These are phyloP conservation scores for Antheraea pernyi DNA, from an alignment of 1,140 invertebrate species.

Conservation along the genomic window DNA sequence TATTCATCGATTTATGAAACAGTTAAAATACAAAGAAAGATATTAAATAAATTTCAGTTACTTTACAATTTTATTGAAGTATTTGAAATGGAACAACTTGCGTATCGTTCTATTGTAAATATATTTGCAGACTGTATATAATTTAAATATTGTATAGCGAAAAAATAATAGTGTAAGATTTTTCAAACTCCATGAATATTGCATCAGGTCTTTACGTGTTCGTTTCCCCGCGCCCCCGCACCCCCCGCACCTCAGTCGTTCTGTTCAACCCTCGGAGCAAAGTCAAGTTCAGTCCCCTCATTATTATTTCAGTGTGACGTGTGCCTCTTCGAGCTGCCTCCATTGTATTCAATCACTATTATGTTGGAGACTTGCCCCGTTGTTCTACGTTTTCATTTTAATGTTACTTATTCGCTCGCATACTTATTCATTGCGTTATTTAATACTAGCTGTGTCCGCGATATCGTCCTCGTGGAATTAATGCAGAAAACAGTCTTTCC, in stretches of 20 bases:
- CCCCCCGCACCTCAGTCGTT: background rate
- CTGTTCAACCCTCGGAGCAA: background rate
- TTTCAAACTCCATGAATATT: background rate
- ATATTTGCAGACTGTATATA: background rate
- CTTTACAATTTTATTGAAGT: no score
- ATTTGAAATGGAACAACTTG: no score
- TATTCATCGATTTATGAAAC: no score
- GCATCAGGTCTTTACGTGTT: constrained; percentile 2
- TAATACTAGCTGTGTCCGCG: no score
- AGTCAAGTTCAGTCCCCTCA: constrained; percentile 4
- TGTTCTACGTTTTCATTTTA: background rate
- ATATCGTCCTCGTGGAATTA: no score
- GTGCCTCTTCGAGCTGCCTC: background rate
- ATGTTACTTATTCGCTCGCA: background rate
- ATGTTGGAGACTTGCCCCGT: background rate
- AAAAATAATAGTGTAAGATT: background rate
- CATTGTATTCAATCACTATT: background rate
- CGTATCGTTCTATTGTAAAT: no score
- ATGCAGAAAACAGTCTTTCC: no score
- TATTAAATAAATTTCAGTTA: no score
- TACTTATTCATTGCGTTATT: no score
- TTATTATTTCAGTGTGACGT: constrained; percentile 8
- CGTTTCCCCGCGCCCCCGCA: background rate
- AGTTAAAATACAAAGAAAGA: no score
- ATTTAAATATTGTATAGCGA: background rate